Base-by-base conservation (phyloP, 2,797 vertebrate species). In the Graptemys geographica region DNA sequence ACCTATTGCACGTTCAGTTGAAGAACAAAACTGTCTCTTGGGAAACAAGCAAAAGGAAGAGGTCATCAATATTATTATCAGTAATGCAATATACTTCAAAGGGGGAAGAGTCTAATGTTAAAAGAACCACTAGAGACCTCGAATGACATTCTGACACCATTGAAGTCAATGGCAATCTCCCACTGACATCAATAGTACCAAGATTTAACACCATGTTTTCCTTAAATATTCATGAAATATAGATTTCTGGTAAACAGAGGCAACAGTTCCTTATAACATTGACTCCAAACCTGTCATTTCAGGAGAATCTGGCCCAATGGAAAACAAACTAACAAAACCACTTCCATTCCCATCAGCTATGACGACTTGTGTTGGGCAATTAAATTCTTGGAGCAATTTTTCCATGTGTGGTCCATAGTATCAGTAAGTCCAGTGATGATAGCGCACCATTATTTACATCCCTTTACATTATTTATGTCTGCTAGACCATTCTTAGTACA, bases 361-460 rank as follows among this genome's bases (percentile, higher is more conserved):
- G 21, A 41, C 9, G 37, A 62, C 82, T 65, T 89, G 87, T 76
- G 33, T 81, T 84, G 3, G 79, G 4, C 7, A 69, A 31, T n/a
- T 52, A 52, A 55, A 3, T 84, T 91, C 21, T 49, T 90, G 78
- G 6, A 90, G 18, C 37, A 94, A 83, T 95, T 96, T 90, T 72
- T 57, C 27, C 81, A 11, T 89, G 16, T 87, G 33, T 44, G 93
- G 72, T 51, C 44, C 59, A 94, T 78, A 47, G 31, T 83, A 96
- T 86, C 83, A 92, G 95, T 85, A 93, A 88, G 56, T 96, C 92
- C 83, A 78, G 7, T 25, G 83, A 90, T 95, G 81, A 97, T 87
- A 96, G 89, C 78, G 57, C 47, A 95, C 91, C 44, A 88, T 94
- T 97, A 92, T 97, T 97, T 98, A 96, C 59, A 94, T 90, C 62